Base-by-base conservation (phyloP, 2,797 vertebrate genomes). In the Steatocranus sp. region DNA sequence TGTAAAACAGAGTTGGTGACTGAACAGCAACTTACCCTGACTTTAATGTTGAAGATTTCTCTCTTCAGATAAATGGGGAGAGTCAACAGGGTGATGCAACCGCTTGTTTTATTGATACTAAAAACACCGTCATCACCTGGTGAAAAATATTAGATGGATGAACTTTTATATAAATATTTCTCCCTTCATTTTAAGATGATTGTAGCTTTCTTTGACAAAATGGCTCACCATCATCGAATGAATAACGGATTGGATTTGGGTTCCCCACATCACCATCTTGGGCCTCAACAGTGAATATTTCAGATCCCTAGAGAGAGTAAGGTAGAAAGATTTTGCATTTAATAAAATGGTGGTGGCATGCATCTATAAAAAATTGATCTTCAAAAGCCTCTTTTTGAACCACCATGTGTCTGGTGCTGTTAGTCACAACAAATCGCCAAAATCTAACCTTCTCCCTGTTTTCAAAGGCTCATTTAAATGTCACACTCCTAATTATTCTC, bases 181-280 rank as follows among this genome's bases (percentile, higher is more conserved):
- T 23, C 1, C 11, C 27, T n/a, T 63, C 7, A 17, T 20, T 48
- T 63, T 1, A 50, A 18, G 74, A 58, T 30, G 3, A 20, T 20
- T 58, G 3, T 27, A 6, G 5, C 36, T 3, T 49, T 27, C 3
- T 77, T 23, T 51, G 10, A 53, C 5, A 46, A 10, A 86, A 54
- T 18, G 7, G 83, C 96, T 95, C 94, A 99, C 98, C 98, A 0
- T 97, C 97, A 15, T 97, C 54, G 1, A 99, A 96, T 73, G 93
- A 93, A 92, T 99, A 99, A 83, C 85, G 75, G 80, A 99, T 89
- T 51, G 76, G 95, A 95, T 99, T 98, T 80, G 98, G 98, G 79
- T 96, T 97, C 82, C 97, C 98, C 82, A 95, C 94, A 81, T 99
- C 99, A 84, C 99, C 98, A 48, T 99, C 98, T 92, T 97, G 94